Evolutionary conservation across 2,113 vertebrate species (phyloP), one percentile per base, ranked within the genome.

Genomic region (Tichodroma muraria): DNA sequence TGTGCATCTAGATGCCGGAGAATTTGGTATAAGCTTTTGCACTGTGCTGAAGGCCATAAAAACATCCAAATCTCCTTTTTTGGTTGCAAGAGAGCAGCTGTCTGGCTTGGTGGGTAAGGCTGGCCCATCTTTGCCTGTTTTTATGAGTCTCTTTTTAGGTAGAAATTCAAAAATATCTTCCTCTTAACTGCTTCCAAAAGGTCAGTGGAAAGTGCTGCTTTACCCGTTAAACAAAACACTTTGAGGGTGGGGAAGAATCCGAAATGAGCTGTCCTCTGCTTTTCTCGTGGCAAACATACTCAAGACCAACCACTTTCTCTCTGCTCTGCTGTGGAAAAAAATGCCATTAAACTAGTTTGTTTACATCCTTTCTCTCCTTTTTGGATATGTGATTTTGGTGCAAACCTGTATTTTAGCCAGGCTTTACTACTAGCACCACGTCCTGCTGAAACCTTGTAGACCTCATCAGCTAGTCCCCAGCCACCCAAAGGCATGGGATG

Each of bases 91-190:
- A 76, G 22, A 89, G 77, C 52, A 35, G 30, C 63, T 65, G 40
- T 73, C 71, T 79, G 35, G 42, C 22, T 63, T 71, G 40, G 52
- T 75, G 85, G 33, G 38, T 90, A 73, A 80, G 52, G 28, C 79
- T 75, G 56, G 40, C 57, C 60, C 71, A 63, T 91, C 85, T 75
- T 77, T 49, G 52, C 68, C 42, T 88, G 33, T 3, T 88, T 71
- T 78, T 85, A 44, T 20, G 61, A 69, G 76, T 80, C 52, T 93
- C 56, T 17, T 88, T 95, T 95, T 90, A 91, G 91, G 52, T 93
- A 60, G 49, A 54, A 53, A 20, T 85, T 91, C 28, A 85, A 93
- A 94, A 95, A 88, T 93, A 85, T 64, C 52, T 80, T 82, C 31
- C 42, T 73, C 80, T 77, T 89, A 77, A 91, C 64, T 71, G 18